These are phyloP conservation scores for Neoseiulus cucumeris DNA, from an alignment of 1,140 invertebrate genomes.

Conservation along the genomic window DNA sequence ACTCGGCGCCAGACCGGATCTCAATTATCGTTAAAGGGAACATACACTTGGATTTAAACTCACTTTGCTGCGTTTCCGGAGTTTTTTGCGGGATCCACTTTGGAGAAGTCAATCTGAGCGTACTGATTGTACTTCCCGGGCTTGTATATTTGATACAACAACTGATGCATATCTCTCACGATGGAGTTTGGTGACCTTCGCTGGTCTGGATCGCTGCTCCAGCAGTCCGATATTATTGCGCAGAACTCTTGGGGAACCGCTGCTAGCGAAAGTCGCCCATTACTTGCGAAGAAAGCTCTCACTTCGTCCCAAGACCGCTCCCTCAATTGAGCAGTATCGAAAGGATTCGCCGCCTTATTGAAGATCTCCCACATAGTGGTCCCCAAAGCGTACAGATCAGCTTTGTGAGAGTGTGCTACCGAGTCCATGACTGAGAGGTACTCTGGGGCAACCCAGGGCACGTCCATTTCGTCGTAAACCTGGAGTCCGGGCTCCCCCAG, in stretches of 20 bases:
- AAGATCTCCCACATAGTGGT: slow-evolving; percentile 80
- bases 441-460: slow-evolving; percentile 17
- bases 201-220: slow-evolving; percentile 47
- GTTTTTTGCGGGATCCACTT: no score
- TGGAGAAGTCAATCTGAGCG: neutral
- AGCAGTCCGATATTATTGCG: slow-evolving; percentile 63
- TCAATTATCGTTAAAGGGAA: no score
- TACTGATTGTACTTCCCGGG: neutral
- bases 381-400: slow-evolving; percentile 68
- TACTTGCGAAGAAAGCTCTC: neutral
- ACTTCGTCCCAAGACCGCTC: neutral
- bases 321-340: slow-evolving; percentile 10
- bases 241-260: slow-evolving; percentile 61
- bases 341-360: slow-evolving; percentile 38
- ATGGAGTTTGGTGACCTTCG: slow-evolving; percentile 54
- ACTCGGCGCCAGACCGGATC: no score
- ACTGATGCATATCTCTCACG: slow-evolving; percentile 59
- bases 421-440: slow-evolving; percentile 18
- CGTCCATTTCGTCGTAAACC: slow-evolving; percentile 13
- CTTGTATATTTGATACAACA: slow-evolving; percentile 33
- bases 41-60: no score
- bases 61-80: no score
- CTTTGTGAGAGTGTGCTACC: slow-evolving; percentile 32
- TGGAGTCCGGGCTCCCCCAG: slow-evolving; percentile 53
- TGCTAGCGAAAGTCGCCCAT: slow-evolving; percentile 15